Percentiles rank a stretch among this genome's conserved stretches.
Conservation (phyloP, 2,888 invertebrate species). For the Petrolisthes manimaculis region DNA sequence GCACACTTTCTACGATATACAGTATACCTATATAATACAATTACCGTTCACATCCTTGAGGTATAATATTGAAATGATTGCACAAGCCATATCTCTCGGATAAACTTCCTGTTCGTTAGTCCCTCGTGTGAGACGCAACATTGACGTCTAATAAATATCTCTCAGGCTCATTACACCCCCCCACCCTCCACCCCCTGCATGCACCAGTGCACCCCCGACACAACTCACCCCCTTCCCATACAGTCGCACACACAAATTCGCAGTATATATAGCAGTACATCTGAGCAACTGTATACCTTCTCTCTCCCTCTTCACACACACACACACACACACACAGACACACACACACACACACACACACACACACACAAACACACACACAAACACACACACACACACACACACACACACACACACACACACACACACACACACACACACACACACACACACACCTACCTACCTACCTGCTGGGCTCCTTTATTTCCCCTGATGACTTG, state of each 20-base stretch:
- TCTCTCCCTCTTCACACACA: too few relatives aligned
- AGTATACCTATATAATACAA: too few relatives aligned
- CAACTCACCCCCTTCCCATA: neutral
- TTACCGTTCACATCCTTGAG: too few relatives aligned
- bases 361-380: too few relatives aligned
- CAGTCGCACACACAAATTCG: neutral
- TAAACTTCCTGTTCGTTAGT: neutral
- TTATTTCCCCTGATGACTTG: neutral
- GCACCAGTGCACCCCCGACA: neutral
- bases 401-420: constrained; percentile 22
- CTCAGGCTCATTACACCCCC: neutral
- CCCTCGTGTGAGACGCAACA: neutral
- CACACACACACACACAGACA: neutral
- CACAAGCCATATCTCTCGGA: too few relatives aligned
- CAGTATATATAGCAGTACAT: neutral
- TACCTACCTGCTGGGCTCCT: neutral
- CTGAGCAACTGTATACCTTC: neutral
- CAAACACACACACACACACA: too few relatives aligned
- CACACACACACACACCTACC: too few relatives aligned
- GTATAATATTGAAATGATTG: too few relatives aligned
- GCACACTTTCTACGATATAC: too few relatives aligned
- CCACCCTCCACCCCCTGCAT: neutral
- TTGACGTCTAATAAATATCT: neutral
- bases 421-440: constrained; percentile 22
- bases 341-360: constrained; percentile 26